Evolutionary conservation across 2,888 invertebrate species (phyloP), one percentile per base, ranked within the genome.

Genomic region (Ctenicera cuprea): DNA sequence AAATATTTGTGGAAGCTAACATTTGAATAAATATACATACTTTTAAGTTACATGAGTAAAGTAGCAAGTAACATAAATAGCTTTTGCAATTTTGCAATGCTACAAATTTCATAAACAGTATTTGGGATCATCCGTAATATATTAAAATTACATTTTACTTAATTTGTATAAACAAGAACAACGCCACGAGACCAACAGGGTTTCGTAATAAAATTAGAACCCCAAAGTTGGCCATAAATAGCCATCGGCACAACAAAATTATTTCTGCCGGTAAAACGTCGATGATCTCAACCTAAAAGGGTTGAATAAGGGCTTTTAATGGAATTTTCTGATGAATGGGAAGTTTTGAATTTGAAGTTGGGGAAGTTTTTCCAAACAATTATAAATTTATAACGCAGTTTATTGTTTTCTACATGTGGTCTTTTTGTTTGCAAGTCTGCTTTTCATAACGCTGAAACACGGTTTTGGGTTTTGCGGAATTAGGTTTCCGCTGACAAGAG

Each of bases 211-310:
- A 48, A 48, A 48, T 59, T 59, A 59, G 59, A 14, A 16, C 59
- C 59, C 59, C 33, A 59, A 38, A 37, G 59, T 20, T 38, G 7
- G 38, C 59, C 59, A 59, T 59, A 59, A 59, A 59, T 59, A 59
- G 59, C 59, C 59, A 59, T 22, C 38, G 26, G 26, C 26, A 38
- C 59, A 38, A 33, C 54, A 22, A 38, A 57, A 59, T 59, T 38
- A 59, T 57, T 57, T 52, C 26, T 57, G 57, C 57, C 57, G 37
- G 52, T 26, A 37, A 18, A 59, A 59, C 59, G 59, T 59, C 59
- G 59, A 59, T 59, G 59, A 59, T 59, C 59, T 59, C 59, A 20
- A 14, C 14, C 38, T 38, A 59, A 12, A 59, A 59, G 59, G 59
- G 59, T 59, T 18, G 37, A 50, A 57, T n/a, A 57, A 59, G 38